Conservation (phyloP, 1,140 invertebrate species). For the Camponotus pennsylvanicus region DNA sequence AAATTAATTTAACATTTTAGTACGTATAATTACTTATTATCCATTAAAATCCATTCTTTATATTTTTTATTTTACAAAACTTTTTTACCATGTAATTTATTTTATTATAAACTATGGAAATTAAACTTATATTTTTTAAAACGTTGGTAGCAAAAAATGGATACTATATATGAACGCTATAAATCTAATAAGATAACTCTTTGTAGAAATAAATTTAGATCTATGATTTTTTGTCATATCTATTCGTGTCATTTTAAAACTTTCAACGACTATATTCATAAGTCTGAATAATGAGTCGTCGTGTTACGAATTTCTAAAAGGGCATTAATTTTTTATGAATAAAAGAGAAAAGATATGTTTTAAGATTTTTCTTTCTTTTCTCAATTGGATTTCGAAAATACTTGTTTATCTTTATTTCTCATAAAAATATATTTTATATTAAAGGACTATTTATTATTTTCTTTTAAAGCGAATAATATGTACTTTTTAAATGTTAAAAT, state of each 20-base stretch:
- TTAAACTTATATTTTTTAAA: not conserved
- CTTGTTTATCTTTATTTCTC: not conserved
- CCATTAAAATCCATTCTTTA: no score
- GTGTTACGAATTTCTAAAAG: constrained; percentile 15
- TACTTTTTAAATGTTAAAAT: constrained; percentile 11
- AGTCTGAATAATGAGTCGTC: constrained; percentile 1
- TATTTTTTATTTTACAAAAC: not conserved
- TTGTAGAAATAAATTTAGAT: constrained; percentile 25
- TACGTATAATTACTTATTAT: not conserved
- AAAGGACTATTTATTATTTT: not conserved
- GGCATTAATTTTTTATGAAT: not conserved
- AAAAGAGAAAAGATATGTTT: constrained; percentile 6
- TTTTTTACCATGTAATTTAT: not conserved
- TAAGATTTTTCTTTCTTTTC: not conserved
- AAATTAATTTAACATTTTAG: not conserved
- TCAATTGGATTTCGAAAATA: not conserved
- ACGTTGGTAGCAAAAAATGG: not conserved
- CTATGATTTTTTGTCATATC: not conserved
- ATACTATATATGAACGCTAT: not conserved
- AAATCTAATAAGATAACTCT: not conserved
- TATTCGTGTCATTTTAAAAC: not conserved
- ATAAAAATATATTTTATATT: constrained; percentile 10
- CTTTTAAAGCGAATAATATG: not conserved
- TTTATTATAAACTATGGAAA: constrained; percentile 1
- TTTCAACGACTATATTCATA: not conserved